Conservation (phyloP, 2,113 vertebrate genomes). For the chimpanzee (Pan troglodytes) region DNA sequence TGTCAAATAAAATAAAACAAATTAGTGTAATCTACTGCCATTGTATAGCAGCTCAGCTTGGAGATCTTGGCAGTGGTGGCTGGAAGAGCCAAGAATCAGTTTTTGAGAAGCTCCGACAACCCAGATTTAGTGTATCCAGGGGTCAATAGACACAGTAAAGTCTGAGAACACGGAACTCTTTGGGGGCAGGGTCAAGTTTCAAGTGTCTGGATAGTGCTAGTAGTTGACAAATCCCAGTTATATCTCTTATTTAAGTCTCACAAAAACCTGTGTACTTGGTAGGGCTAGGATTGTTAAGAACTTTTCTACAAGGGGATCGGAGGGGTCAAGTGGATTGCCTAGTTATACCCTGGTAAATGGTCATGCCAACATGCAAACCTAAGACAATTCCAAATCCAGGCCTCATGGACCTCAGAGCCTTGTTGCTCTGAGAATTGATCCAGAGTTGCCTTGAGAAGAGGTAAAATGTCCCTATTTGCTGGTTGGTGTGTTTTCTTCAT, state of each 20-base stretch:
- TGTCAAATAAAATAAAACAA: conserved; percentile 78
- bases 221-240: neutral
- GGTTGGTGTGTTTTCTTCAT: too few relatives aligned
- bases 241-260: neutral
- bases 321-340: neutral
- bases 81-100: neutral
- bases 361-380: neutral
- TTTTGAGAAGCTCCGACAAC: neutral
- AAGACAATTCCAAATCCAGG: neutral
- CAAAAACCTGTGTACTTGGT: neutral
- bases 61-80: neutral
- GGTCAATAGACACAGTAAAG: neutral
- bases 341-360: neutral
- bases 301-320: neutral
- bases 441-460: neutral
- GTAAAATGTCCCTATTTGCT: neutral
- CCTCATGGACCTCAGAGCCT: neutral
- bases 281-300: neutral
- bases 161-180: neutral
- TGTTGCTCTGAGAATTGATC: neutral
- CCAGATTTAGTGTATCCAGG: neutral
- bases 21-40: conserved; percentile 73
- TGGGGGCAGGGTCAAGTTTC: neutral
- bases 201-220: neutral
- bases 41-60: conserved; percentile 54